Evolutionary conservation across 2,113 vertebrate species (phyloP).

Genomic region (Myxocyprinus asiaticus): DNA sequence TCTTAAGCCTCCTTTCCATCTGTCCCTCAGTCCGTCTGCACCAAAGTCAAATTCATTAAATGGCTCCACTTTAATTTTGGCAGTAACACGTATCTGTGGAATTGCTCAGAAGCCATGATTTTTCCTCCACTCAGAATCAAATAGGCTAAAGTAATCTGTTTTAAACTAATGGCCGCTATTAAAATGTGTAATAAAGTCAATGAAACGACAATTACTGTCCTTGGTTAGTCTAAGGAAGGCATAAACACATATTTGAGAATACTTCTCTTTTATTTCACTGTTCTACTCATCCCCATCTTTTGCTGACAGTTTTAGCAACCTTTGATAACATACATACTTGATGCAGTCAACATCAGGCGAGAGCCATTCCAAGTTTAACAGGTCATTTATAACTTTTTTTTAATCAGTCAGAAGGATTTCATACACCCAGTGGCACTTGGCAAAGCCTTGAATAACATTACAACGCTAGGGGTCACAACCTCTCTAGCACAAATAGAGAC

Average conservation of each 20-base stretch:
- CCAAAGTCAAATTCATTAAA: constrained; percentile 80
- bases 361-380: constrained; percentile 2
- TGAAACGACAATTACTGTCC: constrained; percentile 69
- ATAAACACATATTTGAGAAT: constrained; percentile 5
- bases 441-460: constrained; percentile 52
- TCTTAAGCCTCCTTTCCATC: constrained; percentile 33
- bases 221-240: constrained; percentile 52
- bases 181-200: constrained; percentile 65
- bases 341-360: not conserved
- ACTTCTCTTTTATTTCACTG: not conserved
- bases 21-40: constrained; percentile 17
- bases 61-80: constrained; percentile 31
- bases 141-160: constrained; percentile 41
- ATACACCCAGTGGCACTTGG: constrained; percentile 44
- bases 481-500: constrained; percentile 46
- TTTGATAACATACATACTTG: not conserved
- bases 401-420: constrained; percentile 38
- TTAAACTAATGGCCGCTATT: constrained; percentile 62
- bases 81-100: constrained; percentile 45
- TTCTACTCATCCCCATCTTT: not conserved
- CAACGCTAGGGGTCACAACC: constrained; percentile 62
- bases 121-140: constrained; percentile 8
- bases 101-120: constrained; percentile 16
- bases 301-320: not conserved
- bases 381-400: constrained; percentile 7